A percentile compares a stretch with the other conserved stretches of the same genome.
Evolutionary conservation across 2,797 vertebrate species (phyloP).

Genomic region (Cyprinodon diabolis): DNA sequence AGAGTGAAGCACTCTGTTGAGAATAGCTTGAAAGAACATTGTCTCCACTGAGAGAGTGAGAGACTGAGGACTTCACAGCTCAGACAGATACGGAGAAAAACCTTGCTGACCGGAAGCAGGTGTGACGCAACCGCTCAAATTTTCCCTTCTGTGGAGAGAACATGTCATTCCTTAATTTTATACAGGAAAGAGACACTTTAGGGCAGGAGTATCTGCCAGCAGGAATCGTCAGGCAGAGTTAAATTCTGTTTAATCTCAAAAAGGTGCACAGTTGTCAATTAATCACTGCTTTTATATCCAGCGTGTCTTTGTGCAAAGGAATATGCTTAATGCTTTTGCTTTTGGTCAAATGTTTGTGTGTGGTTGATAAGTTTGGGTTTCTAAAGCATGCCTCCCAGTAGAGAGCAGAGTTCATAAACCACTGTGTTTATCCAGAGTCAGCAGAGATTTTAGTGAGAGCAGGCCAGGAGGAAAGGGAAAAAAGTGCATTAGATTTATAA

Average conservation of each 20-base stretch:
- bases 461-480: constrained; percentile 28
- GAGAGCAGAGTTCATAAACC: constrained; percentile 70
- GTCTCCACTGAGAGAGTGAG: constrained; percentile 46
- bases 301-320: background rate
- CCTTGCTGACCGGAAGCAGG: constrained; percentile 35
- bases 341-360: constrained; percentile 44
- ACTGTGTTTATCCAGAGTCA: constrained; percentile 64
- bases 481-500: constrained; percentile 34
- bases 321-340: constrained; percentile 12
- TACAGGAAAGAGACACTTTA: constrained; percentile 18
- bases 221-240: constrained; percentile 44
- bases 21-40: constrained; percentile 59
- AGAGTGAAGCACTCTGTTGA: constrained; percentile 28
- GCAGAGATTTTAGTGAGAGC: constrained; percentile 47
- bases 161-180: constrained; percentile 33
- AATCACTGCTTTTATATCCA: background rate
- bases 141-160: constrained; percentile 23
- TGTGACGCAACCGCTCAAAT: constrained; percentile 45
- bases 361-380: constrained; percentile 56
- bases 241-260: constrained; percentile 20
- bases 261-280: constrained; percentile 2
- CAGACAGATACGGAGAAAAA: constrained; percentile 48
- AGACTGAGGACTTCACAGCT: constrained; percentile 47
- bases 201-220: constrained; percentile 19
- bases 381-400: constrained; percentile 60